Base-by-base conservation (phyloP, 1,140 invertebrate genomes). In the Harpegnathos saltator region DNA sequence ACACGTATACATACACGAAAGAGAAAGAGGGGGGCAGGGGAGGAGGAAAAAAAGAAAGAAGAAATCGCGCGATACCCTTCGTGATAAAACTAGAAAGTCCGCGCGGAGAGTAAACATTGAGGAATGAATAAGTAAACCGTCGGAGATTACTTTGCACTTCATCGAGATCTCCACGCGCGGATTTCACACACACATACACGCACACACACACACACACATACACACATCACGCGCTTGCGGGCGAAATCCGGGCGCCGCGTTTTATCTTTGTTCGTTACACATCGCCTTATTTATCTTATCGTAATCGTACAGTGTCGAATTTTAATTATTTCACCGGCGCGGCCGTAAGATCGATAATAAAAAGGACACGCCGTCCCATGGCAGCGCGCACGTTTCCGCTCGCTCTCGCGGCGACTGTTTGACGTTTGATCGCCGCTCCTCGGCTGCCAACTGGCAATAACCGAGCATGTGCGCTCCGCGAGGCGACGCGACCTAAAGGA, bases 271-370 rank as follows among this genome's bases (percentile, higher is more conserved):
- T n/a, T 56, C n/a, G n/a, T 3, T 44, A 44, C 7, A 4, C 9
- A 44, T 52, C 24, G 14, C 19, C 48, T 52, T 48, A 48, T 22
- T 54, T 33, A 54, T 54, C 54, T 12, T 19, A 14, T 54, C 9
- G 0, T 22, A 38, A 22, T 33, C 7, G 12, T 7, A 22, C 22
- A 71, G 29, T 56, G 33, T 12, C 1, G 54, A 69, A n/a, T 52
- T 54, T 69, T 69, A 69, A 54, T 69, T 69, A 69, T 54, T 12
- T 52, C 15, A 24, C 2, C 44, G 29, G 3, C 38, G 38, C 38
- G 1, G 9, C 38, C 29, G n/a, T 63, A 48, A 22, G 17, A 65
- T 48, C 33, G 44, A 48, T 15, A 48, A 19, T 66, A 48, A 68
- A 22, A 24, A 17, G 22, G 19, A 29, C 3, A 52, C n/a, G 26